Percentiles rank a stretch among this genome's conserved stretches.
Evolutionary conservation across 2,113 vertebrate species (phyloP).

Genomic region (Catharus minimus): DNA sequence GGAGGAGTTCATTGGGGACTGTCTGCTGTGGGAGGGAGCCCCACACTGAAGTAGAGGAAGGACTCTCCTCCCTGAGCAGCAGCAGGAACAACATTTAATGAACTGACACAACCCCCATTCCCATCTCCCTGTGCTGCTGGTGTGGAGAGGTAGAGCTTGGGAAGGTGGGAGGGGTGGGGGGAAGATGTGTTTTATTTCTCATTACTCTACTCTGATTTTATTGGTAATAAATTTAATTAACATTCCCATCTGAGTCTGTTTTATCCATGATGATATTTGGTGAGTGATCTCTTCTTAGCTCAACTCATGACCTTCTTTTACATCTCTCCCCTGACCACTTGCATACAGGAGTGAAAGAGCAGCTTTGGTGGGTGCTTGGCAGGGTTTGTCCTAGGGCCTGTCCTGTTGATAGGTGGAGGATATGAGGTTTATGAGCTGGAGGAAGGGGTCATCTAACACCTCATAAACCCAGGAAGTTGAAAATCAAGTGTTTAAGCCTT

Average conservation of each 20-base stretch:
- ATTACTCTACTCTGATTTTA: neutral
- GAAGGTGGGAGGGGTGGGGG: neutral
- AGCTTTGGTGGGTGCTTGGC: neutral
- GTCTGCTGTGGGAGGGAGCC: neutral
- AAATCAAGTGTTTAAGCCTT: neutral
- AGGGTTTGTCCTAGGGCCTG: neutral
- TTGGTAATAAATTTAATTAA: neutral
- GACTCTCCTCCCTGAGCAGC: neutral
- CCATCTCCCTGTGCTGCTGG: rapidly evolving
- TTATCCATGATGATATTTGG: neutral
- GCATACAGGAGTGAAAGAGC: neutral
- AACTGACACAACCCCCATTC: neutral
- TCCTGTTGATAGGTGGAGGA: neutral
- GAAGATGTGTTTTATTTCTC: neutral
- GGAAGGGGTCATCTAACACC: neutral
- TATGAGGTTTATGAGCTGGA: neutral
- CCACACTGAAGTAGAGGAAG: neutral
- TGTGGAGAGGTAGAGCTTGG: neutral
- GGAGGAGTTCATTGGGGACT: neutral
- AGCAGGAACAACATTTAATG: neutral
- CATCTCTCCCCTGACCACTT: neutral
- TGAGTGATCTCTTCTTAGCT: neutral
- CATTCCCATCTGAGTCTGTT: neutral
- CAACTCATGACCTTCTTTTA: neutral
- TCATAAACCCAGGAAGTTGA: neutral